Base-by-base conservation (phyloP, 92 coral and sea anemone genomes). In the Isaurus tuberculatus region DNA sequence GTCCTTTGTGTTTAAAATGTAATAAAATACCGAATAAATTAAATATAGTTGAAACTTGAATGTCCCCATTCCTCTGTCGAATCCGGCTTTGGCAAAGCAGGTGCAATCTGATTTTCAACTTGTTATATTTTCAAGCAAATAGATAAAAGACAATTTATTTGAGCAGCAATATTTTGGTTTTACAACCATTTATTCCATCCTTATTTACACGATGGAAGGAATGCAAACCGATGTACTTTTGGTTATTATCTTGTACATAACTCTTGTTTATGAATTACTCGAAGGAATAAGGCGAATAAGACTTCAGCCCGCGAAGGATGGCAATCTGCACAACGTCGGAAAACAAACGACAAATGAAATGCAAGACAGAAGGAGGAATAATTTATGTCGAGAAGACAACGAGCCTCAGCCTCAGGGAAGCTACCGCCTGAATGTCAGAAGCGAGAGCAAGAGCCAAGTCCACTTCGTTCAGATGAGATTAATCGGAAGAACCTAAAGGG, bases 381-480 rank as follows among this genome's bases (percentile, higher is more conserved):
- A 28, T 53, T 19, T 40, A 53, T 16, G 15, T 30, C 80, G 65
- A 31, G 80, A 74, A 51, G 65, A 74, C 13, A 13, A 0, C 29
- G 80, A 74, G n/a, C 2, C 31, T 20, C 80, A 74, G 26, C 63
- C 79, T 20, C 80, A 74, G 30, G 43, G 43, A 7, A 9, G 11
- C 33, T 57, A 53, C 31, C 66, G 80, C 2, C 20, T 23, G 0
- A 23, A 48, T 25, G 42, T 65, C 17, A 81, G 31, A 58, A 80
- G 28, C 69, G 85, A 89, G 27, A 89, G 85, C 43, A 84, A 73
- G 20, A 84, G 89, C 66, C 58, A 22, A 4, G 46, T 40, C 46
- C 92, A 89, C 67, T 89, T 89, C 73, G 86, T 89, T 8, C 92
- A 89, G 65, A 89, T 89, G 89, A 72, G 92, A 53, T 79, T 89